Percentiles rank a stretch among this genome's conserved stretches.
phyloP scores from a whole-genome alignment of 2,113 vertebrate genomes.

The Corvus hawaiiensis region DNA sequence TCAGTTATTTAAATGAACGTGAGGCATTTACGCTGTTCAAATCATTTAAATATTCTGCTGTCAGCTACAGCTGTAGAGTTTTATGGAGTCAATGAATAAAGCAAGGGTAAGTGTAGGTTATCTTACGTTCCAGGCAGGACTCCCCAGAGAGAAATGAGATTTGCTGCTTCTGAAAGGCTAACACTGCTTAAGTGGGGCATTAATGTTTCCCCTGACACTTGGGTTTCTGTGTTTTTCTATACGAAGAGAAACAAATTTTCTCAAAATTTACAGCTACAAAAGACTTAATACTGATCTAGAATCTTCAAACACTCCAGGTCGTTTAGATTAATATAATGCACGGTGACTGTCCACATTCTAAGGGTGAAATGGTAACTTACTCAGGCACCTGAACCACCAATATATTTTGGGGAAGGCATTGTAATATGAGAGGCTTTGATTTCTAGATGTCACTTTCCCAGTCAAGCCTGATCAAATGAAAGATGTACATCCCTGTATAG shows the following conservation, averaged over 20 bases:
- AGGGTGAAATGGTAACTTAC: constrained; percentile 5
- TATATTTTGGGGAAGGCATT: neutral
- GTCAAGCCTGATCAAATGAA: neutral
- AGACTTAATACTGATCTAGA: constrained; percentile 20
- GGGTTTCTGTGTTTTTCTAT: constrained; percentile 47
- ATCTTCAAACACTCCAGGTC: constrained; percentile 16
- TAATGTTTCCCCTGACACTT: constrained; percentile 46
- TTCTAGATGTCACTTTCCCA: neutral
- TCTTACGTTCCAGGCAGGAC: constrained; percentile 48
- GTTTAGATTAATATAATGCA: neutral
- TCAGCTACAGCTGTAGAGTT: constrained; percentile 68
- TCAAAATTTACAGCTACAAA: constrained; percentile 59
- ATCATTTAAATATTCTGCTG: constrained; percentile 68
- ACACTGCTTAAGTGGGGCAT: constrained; percentile 49
- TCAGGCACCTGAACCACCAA: neutral
- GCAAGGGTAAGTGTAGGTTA: constrained; percentile 62
- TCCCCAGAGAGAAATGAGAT: constrained; percentile 63
- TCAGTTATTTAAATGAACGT: constrained; percentile 77
- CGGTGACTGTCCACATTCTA: constrained; percentile 1
- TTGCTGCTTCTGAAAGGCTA: constrained; percentile 59
- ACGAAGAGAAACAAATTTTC: constrained; percentile 56
- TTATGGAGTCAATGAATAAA: constrained; percentile 39
- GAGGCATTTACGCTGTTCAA: constrained; percentile 56
- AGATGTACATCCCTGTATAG: neutral
- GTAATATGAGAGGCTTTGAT: neutral